Evolutionary conservation across 2,797 vertebrate species (phyloP).

Genomic region (Prionace glauca): DNA sequence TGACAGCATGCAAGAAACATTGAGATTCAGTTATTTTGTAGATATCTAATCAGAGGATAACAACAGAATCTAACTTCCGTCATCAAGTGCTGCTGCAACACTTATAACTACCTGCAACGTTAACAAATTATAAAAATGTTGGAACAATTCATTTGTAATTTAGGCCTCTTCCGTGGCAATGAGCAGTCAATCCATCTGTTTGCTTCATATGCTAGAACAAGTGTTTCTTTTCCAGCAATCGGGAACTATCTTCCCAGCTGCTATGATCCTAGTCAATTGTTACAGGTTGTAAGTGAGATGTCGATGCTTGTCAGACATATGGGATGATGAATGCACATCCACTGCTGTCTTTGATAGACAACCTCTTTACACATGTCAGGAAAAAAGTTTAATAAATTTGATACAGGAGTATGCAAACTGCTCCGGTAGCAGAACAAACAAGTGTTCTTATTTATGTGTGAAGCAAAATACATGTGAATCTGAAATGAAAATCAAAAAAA

Average conservation of each 20-base stretch:
- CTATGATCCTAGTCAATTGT: neutral
- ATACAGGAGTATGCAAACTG: neutral
- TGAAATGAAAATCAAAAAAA: neutral
- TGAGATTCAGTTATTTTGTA: neutral
- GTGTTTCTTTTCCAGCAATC: neutral
- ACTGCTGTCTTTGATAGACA: neutral
- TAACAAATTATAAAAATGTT: neutral
- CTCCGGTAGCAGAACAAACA: neutral
- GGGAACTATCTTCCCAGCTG: neutral
- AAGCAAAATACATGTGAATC: neutral
- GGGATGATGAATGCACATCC: neutral
- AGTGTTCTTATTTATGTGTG: neutral
- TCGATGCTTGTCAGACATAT: neutral
- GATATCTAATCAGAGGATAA: neutral
- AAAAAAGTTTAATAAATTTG: neutral
- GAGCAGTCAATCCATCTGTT: constrained; percentile 19
- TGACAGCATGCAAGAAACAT: neutral
- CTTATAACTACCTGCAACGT: neutral
- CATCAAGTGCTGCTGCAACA: neutral
- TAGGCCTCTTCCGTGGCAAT: neutral
- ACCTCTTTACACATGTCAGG: neutral
- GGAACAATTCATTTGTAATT: neutral
- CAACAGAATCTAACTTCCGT: too few relatives aligned
- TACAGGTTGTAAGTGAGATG: neutral
- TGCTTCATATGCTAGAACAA: neutral